A percentile compares a stretch with the other conserved stretches of the same genome.
Evolutionary conservation across 2,888 invertebrate species (phyloP).

Genomic region (Pocota personata): DNA sequence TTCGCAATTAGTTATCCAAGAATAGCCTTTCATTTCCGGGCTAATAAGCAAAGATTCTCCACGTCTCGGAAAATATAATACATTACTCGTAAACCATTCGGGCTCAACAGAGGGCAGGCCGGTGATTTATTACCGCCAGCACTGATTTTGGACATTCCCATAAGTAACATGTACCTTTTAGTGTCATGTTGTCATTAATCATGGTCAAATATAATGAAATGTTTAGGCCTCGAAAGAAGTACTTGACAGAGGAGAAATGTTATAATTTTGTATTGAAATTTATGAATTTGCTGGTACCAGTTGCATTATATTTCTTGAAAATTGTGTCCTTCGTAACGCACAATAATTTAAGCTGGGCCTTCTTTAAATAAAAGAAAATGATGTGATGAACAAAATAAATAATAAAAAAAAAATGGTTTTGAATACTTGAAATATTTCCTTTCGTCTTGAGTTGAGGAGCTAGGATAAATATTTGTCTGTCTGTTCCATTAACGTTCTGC

Average conservation of each 20-base stretch:
- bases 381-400: too few species aligned
- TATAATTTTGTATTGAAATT: conserved; percentile 4
- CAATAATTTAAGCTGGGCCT: too few species aligned
- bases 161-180: conserved; percentile 21
- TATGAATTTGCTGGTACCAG: neutral
- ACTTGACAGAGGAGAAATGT: neutral
- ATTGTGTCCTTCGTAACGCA: neutral
- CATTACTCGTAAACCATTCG: neutral
- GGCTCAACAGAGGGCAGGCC: neutral
- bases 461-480: too few species aligned
- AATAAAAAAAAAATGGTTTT: too few species aligned
- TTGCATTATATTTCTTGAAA: neutral
- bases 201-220: conserved; percentile 15
- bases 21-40: neutral
- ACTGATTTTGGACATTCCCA: conserved; percentile 13
- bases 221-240: neutral
- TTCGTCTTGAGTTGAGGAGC: too few species aligned
- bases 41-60: neutral
- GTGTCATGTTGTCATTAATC: conserved; percentile 23
- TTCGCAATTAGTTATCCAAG: neutral
- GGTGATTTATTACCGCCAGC: conserved; percentile 19
- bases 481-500: too few species aligned
- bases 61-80: neutral
- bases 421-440: too few species aligned
- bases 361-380: too few species aligned